phyloP scores from a whole-genome alignment of 2,888 invertebrate genomes.

The Aporophyla lueneburgensis region DNA sequence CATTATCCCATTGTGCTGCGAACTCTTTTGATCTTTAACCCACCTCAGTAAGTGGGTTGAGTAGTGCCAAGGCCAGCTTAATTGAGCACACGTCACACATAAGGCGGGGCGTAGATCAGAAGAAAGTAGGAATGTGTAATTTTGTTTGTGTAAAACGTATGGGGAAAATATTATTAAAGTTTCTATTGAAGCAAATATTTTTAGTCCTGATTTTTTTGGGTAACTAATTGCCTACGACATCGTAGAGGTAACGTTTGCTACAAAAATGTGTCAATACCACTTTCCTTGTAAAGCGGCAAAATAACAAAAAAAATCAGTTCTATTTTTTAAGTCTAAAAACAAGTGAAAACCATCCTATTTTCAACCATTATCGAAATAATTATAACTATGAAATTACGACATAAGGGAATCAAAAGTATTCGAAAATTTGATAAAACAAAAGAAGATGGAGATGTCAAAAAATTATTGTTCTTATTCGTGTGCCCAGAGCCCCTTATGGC shows the following conservation, averaged over 20 bases:
- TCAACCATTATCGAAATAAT: neutral
- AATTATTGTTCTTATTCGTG: conserved; percentile 72
- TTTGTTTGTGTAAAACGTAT: neutral
- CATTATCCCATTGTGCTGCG: conserved; percentile 52
- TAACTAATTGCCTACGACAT: conserved; percentile 21
- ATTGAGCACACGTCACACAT: conserved; percentile 35
- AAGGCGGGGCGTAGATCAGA: conserved; percentile 5
- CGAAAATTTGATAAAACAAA: conserved; percentile 53
- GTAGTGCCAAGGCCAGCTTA: conserved; percentile 59
- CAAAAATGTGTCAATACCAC: neutral
- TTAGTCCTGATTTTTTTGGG: neutral
- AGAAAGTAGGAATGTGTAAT: neutral
- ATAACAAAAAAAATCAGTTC: neutral
- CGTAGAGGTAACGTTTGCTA: neutral
- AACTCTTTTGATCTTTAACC: conserved; percentile 59
- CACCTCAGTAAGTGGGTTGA: conserved; percentile 41
- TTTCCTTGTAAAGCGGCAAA: neutral
- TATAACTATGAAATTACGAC: neutral
- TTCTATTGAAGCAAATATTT: neutral
- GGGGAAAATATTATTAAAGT: neutral
- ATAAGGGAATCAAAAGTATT: conserved; percentile 4
- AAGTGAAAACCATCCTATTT: neutral
- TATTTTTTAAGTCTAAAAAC: neutral
- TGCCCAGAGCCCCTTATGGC: conserved; percentile 58
- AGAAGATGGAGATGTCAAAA: conserved; percentile 70